Evolutionary conservation across 2,888 invertebrate species (phyloP).

Genomic region (Auanema sp.): DNA sequence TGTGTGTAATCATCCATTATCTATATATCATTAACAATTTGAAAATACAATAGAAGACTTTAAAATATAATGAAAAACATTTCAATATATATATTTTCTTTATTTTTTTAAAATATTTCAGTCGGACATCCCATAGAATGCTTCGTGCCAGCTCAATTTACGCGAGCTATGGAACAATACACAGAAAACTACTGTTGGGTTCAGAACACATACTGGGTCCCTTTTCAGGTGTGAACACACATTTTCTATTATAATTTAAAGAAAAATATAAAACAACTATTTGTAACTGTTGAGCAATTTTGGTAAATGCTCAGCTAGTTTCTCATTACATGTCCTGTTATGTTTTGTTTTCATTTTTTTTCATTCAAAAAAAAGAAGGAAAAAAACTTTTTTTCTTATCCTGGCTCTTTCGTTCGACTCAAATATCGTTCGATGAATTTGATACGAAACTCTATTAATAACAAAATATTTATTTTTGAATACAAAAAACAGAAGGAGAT

Average conservation of each 20-base stretch:
- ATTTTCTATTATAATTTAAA: not conserved
- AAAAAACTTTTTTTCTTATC: no score
- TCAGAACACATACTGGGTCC: slow-evolving; percentile 63
- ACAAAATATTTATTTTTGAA: not conserved
- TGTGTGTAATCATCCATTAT: no score
- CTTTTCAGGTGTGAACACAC: slow-evolving; percentile 49
- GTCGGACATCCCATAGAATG: slow-evolving; percentile 69
- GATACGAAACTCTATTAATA: not conserved
- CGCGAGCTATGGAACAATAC: slow-evolving; percentile 69
- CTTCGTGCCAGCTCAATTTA: slow-evolving; percentile 69
- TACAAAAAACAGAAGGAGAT: not conserved
- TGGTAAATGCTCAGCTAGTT: not conserved
- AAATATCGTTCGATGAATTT: not conserved
- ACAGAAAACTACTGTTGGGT: slow-evolving; percentile 69
- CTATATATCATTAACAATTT: no score
- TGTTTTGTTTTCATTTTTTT: not conserved
- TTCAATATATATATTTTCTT: not conserved
- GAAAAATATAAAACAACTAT: not conserved
- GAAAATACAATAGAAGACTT: not conserved
- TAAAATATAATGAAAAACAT: slow-evolving; percentile 1
- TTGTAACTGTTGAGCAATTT: not conserved
- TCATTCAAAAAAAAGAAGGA: no score
- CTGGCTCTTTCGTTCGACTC: no score
- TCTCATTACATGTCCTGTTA: not conserved
- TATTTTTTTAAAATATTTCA: no score